A percentile compares a stretch with the other conserved stretches of the same genome.
Evolutionary conservation across 2,888 invertebrate species (phyloP).

Genomic region (Odontothrips loti): DNA sequence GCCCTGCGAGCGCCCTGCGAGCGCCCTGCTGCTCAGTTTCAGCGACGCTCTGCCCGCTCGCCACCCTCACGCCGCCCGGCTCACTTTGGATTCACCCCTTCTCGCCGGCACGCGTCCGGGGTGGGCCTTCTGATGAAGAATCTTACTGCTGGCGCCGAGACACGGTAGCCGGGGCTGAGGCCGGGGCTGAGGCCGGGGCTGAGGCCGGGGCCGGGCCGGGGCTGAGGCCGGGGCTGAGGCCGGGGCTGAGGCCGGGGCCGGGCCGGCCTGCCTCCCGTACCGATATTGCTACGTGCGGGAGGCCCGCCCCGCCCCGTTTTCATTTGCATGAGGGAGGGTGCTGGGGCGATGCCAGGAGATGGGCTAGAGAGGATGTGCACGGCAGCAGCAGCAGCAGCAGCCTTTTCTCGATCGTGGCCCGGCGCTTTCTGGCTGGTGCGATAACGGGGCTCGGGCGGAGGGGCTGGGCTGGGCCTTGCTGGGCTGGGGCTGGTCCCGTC

Average conservation of each 20-base stretch:
- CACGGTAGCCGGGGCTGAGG: too few relatives aligned
- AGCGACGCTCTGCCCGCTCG: too few relatives aligned
- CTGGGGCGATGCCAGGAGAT: not conserved
- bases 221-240: not conserved
- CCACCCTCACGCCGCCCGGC: too few relatives aligned
- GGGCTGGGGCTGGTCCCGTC: too few relatives aligned
- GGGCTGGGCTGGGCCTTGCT: too few relatives aligned
- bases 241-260: not conserved
- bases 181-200: too few relatives aligned
- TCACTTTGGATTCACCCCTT: too few relatives aligned
- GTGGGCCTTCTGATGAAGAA: too few relatives aligned
- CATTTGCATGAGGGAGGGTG: not conserved
- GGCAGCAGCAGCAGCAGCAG: not conserved
- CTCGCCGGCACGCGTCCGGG: too few relatives aligned
- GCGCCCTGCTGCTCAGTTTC: too few relatives aligned
- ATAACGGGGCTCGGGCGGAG: constrained; percentile 2
- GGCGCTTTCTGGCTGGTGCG: not conserved
- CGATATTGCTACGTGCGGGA: not conserved
- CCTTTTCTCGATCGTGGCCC: not conserved
- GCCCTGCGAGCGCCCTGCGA: too few relatives aligned
- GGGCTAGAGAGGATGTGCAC: not conserved
- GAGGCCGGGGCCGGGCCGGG: not conserved
- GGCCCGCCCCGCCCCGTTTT: not conserved
- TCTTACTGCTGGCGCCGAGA: too few relatives aligned
- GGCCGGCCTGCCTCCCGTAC: not conserved